phyloP scores from a whole-genome alignment of 2,888 invertebrate genomes.

The Volucella bombylans region DNA sequence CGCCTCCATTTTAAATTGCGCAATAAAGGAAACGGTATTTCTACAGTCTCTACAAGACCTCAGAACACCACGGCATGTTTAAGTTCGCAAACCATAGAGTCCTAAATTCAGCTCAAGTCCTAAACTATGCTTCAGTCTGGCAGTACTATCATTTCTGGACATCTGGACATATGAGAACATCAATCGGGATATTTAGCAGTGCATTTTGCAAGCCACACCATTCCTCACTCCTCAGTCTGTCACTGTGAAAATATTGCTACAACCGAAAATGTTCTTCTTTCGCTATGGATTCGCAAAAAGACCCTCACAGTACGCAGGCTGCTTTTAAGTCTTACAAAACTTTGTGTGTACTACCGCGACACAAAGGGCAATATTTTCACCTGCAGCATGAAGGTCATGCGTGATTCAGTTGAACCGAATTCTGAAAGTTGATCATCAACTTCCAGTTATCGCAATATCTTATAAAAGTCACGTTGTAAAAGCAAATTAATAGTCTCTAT shows the following conservation, averaged over 20 bases:
- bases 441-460: no score
- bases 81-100: conserved; percentile 91
- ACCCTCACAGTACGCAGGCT: conserved; percentile 92
- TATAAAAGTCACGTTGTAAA: no score
- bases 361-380: conserved; percentile 99
- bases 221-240: conserved; percentile 97
- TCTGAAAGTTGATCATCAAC: no score
- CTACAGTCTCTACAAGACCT: conserved; percentile 91
- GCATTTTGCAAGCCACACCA: conserved; percentile 98
- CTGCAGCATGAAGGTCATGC: conserved; percentile 92
- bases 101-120: conserved; percentile 91
- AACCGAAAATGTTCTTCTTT: conserved; percentile 96
- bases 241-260: conserved; percentile 99
- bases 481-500: no score
- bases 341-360: conserved; percentile 96
- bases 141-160: conserved; percentile 93
- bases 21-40: conserved; percentile 97
- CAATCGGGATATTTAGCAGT: conserved; percentile 87
- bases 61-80: conserved; percentile 92
- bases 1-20: conserved; percentile 93
- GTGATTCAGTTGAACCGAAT: conserved; percentile 92
- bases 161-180: conserved; percentile 92
- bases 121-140: conserved; percentile 87
- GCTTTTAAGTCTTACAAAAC: conserved; percentile 96
- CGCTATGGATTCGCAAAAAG: conserved; percentile 98